Percentiles rank a stretch among this genome's conserved stretches.
Evolutionary conservation across 1,140 invertebrate genomes (phyloP).

Genomic region (Drosophila asahinai): DNA sequence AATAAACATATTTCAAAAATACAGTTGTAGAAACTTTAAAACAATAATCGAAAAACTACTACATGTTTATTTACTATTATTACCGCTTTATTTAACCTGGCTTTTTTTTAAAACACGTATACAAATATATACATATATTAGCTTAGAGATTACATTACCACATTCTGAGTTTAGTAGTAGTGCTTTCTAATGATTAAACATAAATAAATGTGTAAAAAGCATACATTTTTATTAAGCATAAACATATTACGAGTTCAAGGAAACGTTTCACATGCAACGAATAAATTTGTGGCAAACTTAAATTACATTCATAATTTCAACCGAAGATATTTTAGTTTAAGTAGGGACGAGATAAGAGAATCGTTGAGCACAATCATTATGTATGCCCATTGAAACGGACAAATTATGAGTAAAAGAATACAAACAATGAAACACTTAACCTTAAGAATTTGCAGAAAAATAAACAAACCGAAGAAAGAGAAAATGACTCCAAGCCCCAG

Average conservation of each 20-base stretch:
- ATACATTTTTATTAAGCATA: not conserved
- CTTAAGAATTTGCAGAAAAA: constrained; percentile 47
- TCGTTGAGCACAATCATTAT: constrained; percentile 80
- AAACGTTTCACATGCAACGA: constrained; percentile 44
- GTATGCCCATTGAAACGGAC: constrained; percentile 59
- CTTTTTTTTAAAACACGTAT: not conserved
- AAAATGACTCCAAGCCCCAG: constrained; percentile 43
- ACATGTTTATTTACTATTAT: not conserved
- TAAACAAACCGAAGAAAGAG: constrained; percentile 12
- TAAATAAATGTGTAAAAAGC: constrained; percentile 8
- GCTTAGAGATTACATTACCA: constrained; percentile 4
- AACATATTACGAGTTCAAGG: constrained; percentile 12
- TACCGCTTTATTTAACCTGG: not conserved
- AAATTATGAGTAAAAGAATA: constrained; percentile 37
- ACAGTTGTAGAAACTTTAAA: not conserved
- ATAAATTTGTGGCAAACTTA: constrained; percentile 14
- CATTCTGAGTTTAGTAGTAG: constrained; percentile 26
- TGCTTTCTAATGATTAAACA: constrained; percentile 4
- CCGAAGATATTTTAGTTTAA: not conserved
- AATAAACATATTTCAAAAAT: constrained; percentile 18
- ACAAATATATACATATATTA: not conserved
- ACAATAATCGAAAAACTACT: not conserved
- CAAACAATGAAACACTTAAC: constrained; percentile 50
- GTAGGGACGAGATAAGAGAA: constrained; percentile 35
- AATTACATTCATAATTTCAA: constrained; percentile 17